Evolutionary conservation across 2,888 invertebrate species (phyloP), one percentile per base, ranked within the genome.

Genomic region (Tiliacea aurago): DNA sequence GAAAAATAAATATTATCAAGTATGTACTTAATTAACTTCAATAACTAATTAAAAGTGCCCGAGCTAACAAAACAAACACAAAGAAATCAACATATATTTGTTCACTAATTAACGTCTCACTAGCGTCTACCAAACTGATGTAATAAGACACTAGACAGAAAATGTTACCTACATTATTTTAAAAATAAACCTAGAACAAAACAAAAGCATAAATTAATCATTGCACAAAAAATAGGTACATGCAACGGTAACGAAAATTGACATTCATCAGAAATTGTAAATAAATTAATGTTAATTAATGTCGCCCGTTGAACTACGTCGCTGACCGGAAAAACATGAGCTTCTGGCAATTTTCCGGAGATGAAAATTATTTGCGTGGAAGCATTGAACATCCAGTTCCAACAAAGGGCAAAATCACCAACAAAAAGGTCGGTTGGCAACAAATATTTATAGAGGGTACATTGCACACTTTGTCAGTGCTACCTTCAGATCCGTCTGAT

Each of bases 101-200:
- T 23, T 37, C 1, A 56, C 72, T 78, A 81, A 51, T 58, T 78
- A 79, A 33, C 61, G 18, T 51, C 69, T 64, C n/a, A 15, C 62
- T 82, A 82, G 82, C 82, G 15, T 67, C 70, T 76, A 82, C 72
- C 18, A 58, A 68, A 74, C n/a, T 15, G 37, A 74, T 55, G n/a
- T 37, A 63, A 63, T 45, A 62, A 41, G 64, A 82, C 80, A 80
- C 72, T 58, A n/a, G n/a, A 61, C 10, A 83, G 69, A 81, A 47
- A 59, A 84, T 70, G n/a, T 65, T 80, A 81, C 79, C 77, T 74
- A 83, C 79, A 78, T 84, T 83, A 65, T 65, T 89, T 93, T 92
- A 95, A 94, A 96, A 95, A 90, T 96, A 96, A 94, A 95, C 93
- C 95, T 95, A 95, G 92, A 96, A 95, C 93, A 95, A 95, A 93